phyloP scores from a whole-genome alignment of 2,888 invertebrate species.

The Ichneumoninae sp. region DNA sequence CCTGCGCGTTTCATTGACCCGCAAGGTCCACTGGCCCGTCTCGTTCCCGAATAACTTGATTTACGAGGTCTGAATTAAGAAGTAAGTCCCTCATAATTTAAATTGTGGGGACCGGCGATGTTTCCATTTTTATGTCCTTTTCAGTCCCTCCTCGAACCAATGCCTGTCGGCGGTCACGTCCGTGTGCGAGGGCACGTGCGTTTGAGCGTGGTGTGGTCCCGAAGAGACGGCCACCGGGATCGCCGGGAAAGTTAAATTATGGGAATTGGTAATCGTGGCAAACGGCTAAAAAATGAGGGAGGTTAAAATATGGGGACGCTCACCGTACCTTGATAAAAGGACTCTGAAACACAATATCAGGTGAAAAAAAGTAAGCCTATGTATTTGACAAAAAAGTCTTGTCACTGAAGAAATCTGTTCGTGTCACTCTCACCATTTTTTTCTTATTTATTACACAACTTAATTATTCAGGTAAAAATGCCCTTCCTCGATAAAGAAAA shows the following conservation, averaged over 20 bases:
- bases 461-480: too few species aligned
- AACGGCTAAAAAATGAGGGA: not conserved
- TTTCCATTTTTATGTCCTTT: not conserved
- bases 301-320: not conserved
- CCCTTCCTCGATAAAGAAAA: too few species aligned
- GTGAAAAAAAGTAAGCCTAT: not conserved
- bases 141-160: not conserved
- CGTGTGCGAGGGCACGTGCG: not conserved
- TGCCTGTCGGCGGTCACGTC: not conserved
- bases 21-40: conserved; percentile 16
- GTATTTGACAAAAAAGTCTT: not conserved
- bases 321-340: not conserved
- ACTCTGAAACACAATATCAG: too few species aligned
- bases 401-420: not conserved
- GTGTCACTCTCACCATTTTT: not conserved
- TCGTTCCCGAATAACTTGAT: conserved; percentile 42
- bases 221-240: not conserved
- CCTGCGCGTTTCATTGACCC: conserved; percentile 63
- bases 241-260: not conserved
- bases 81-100: not conserved
- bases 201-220: not conserved
- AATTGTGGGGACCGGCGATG: not conserved
- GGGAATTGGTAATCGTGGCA: not conserved
- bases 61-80: conserved; percentile 15
- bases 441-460: too few species aligned